Evolutionary conservation across 2,797 vertebrate genomes (phyloP).

Genomic region (Thaleichthys pacificus): DNA sequence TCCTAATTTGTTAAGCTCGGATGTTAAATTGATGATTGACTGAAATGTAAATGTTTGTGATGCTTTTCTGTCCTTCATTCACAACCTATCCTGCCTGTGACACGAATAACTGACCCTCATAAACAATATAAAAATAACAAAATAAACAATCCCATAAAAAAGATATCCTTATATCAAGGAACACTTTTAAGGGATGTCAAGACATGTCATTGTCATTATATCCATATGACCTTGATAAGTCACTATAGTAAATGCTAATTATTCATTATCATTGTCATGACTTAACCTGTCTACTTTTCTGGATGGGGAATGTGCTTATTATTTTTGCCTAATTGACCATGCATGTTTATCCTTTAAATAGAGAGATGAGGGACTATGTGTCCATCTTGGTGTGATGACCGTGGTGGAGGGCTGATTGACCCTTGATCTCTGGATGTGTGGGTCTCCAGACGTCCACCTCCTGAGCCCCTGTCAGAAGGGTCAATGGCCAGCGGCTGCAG

Average conservation of each 20-base stretch:
- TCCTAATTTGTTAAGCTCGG: background rate
- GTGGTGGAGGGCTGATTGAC: constrained; percentile 89
- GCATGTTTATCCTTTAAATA: constrained; percentile 64
- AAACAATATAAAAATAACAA: no score
- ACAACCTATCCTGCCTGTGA: no score
- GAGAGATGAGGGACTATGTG: constrained; percentile 79
- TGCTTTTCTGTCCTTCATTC: background rate
- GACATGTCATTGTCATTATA: no score
- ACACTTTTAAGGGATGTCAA: no score
- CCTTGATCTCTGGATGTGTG: constrained; percentile 85
- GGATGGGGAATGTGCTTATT: constrained; percentile 35
- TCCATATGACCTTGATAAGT: no score
- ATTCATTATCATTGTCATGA: background rate
- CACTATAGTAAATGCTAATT: background rate
- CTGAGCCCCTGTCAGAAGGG: constrained; percentile 80
- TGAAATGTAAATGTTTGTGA: background rate
- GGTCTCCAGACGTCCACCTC: constrained; percentile 76
- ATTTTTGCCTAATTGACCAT: constrained; percentile 4
- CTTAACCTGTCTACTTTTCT: constrained; percentile 45
- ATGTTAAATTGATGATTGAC: background rate
- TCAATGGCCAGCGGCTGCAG: constrained; percentile 94
- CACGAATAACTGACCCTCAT: no score
- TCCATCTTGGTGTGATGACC: constrained; percentile 84
- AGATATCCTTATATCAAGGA: no score
- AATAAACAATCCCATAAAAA: no score